Conservation (phyloP, 2,888 invertebrate genomes). For the Drosophila pegasa region DNA sequence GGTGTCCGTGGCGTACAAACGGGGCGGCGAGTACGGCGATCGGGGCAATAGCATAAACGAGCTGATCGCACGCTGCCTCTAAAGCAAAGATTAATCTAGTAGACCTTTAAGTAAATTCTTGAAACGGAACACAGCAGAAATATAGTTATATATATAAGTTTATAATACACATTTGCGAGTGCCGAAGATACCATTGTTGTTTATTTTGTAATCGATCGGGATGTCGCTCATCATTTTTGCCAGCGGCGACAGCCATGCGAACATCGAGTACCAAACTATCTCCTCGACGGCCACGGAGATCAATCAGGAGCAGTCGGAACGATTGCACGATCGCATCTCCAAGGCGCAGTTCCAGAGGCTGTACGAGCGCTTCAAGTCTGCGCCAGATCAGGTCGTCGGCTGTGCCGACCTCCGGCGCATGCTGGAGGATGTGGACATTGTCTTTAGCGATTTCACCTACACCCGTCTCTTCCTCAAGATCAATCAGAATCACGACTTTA, state of each 20-base stretch:
- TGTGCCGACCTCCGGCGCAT: slow-evolving; percentile 70
- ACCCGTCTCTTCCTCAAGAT: slow-evolving; percentile 88
- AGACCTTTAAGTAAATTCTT: slow-evolving; percentile 51
- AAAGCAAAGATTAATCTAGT: slow-evolving; percentile 54
- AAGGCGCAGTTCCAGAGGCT: slow-evolving; percentile 77
- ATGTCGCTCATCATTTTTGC: slow-evolving; percentile 49
- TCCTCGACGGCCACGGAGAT: slow-evolving; percentile 62
- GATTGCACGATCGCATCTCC: slow-evolving; percentile 81
- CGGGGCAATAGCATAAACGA: slow-evolving; percentile 82
- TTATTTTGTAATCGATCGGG: not conserved
- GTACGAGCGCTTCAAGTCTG: slow-evolving; percentile 57
- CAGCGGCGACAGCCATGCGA: slow-evolving; percentile 47
- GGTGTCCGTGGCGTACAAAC: slow-evolving; percentile 81
- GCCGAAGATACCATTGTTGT: slow-evolving; percentile 8
- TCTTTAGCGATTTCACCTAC: slow-evolving; percentile 86
- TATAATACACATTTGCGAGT: slow-evolving; percentile 34
- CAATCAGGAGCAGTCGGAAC: slow-evolving; percentile 68
- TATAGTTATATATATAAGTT: slow-evolving; percentile 37
- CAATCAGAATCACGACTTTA: slow-evolving; percentile 87
- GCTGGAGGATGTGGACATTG: slow-evolving; percentile 67
- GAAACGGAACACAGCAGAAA: slow-evolving; percentile 31
- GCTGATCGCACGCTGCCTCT: slow-evolving; percentile 82
- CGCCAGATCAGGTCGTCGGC: slow-evolving; percentile 63
- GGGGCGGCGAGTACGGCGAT: slow-evolving; percentile 85
- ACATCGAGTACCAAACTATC: slow-evolving; percentile 72